Evolutionary conservation across 2,888 invertebrate species (phyloP), one percentile per base, ranked within the genome.

Genomic region (Nysson spinosus): DNA sequence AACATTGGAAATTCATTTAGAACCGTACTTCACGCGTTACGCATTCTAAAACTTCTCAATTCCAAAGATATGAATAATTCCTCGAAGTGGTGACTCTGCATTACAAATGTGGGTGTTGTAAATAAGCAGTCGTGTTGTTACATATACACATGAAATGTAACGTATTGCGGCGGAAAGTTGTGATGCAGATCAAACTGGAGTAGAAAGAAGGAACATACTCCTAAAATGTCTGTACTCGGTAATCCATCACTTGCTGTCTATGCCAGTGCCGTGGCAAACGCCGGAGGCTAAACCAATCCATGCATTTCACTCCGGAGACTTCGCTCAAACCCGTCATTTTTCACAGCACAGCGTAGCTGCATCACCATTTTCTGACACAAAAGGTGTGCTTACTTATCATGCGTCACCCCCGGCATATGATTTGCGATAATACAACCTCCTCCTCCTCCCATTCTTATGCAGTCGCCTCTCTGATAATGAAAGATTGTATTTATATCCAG

Each of bases 241-340:
- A 85, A 85, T 85, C 85, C 84, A 85, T 85, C 85, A 85, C 80
- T 55, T 64, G 77, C 84, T 85, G 85, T 85, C 85, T 83, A 82
- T 83, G 75, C 77, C 84, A 83, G 80, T 77, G 78, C 77, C 78
- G 74, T 73, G 68, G 74, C 72, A 66, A 73, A 57, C 73, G 78
- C 83, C 82, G 74, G 72, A 75, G 82, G 84, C 85, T 82, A 84
- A 85, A 85, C 80, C 85, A 85, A 86, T 86, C 85, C 82, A 82
- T 84, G 86, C 85, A 85, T 86, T 85, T 84, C 84, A 82, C 84
- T 85, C 83, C 83, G 75, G 81, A 79, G 82, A 83, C 85, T 86
- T 81, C 78, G 77, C 81, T 80, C 77, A 74, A 81, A 75, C 74
- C 77, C 81, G 79, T 82, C 81, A 84, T 85, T 85, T 85, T 85